These are phyloP conservation scores for Setophaga petechia DNA, from an alignment of 2,113 vertebrate genomes.

Conservation along the genomic window DNA sequence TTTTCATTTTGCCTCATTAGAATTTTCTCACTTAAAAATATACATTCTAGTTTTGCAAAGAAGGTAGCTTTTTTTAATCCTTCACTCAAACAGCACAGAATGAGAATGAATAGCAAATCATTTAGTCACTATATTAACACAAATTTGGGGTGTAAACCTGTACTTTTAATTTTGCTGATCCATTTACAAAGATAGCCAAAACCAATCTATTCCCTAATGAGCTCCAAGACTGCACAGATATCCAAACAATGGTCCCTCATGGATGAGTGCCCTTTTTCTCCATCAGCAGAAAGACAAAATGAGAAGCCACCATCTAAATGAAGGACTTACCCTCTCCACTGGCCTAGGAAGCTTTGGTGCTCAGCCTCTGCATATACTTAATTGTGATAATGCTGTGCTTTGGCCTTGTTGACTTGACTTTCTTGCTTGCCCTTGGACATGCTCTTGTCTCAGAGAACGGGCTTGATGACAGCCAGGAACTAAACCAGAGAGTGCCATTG, in stretches of 20 bases:
- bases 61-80: not conserved
- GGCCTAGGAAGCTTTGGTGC: not conserved
- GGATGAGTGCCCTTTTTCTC: not conserved
- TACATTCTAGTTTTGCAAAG: conserved; percentile 13
- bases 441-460: fast-evolving
- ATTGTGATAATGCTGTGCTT: not conserved
- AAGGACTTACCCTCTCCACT: not conserved
- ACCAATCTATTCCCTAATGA: not conserved
- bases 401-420: not conserved
- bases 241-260: not conserved
- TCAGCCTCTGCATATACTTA: not conserved
- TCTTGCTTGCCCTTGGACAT: not conserved
- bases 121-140: not conserved
- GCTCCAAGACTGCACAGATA: not conserved
- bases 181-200: not conserved
- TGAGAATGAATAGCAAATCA: not conserved
- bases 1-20: not conserved
- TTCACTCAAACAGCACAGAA: not conserved
- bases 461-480: fast-evolving
- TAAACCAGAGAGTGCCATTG: not conserved
- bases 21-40: conserved; percentile 21
- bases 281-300: not conserved
- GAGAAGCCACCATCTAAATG: not conserved
- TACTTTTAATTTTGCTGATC: not conserved
- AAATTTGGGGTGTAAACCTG: not conserved